These are phyloP conservation scores for Pollenia angustigena DNA, from an alignment of 2,888 invertebrate genomes.

Conservation along the genomic window DNA sequence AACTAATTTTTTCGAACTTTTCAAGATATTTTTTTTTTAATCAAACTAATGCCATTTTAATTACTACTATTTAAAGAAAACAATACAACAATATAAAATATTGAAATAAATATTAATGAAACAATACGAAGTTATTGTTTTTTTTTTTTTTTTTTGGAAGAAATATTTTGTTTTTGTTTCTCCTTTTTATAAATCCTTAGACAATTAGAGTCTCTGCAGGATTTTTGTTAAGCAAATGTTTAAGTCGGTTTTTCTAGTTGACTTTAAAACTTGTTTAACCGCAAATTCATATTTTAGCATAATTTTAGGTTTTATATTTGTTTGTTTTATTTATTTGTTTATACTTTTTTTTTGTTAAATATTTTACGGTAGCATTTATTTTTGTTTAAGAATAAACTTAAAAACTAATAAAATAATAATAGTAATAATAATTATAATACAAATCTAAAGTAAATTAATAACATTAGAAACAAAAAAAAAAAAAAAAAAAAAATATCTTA, in stretches of 20 bases:
- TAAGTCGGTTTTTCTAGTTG: not conserved
- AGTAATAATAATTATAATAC: constrained; percentile 51
- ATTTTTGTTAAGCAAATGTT: constrained; percentile 53
- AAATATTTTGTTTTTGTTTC: not conserved
- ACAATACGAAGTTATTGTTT: not conserved
- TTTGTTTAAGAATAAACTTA: constrained; percentile 53
- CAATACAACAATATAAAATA: not conserved
- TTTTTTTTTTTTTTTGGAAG: not conserved
- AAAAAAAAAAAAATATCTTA: constrained; percentile 53
- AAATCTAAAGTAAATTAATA: constrained; percentile 53
- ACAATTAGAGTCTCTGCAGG: constrained; percentile 82
- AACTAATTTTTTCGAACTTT: too few species aligned
- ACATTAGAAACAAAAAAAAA: constrained; percentile 50
- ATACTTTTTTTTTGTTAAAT: constrained; percentile 62
- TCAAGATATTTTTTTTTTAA: too few species aligned
- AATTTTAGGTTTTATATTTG: not conserved
- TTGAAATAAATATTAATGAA: not conserved
- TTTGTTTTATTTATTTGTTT: constrained; percentile 35
- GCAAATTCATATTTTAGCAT: not conserved
- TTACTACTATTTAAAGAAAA: too few species aligned
- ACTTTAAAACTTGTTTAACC: too few species aligned
- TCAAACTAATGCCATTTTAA: too few species aligned
- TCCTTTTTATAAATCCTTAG: constrained; percentile 77
- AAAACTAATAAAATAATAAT: constrained; percentile 51
- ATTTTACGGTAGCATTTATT: constrained; percentile 33